Base-by-base conservation (phyloP, 2,797 vertebrate species). In the Sparidentex hasta region DNA sequence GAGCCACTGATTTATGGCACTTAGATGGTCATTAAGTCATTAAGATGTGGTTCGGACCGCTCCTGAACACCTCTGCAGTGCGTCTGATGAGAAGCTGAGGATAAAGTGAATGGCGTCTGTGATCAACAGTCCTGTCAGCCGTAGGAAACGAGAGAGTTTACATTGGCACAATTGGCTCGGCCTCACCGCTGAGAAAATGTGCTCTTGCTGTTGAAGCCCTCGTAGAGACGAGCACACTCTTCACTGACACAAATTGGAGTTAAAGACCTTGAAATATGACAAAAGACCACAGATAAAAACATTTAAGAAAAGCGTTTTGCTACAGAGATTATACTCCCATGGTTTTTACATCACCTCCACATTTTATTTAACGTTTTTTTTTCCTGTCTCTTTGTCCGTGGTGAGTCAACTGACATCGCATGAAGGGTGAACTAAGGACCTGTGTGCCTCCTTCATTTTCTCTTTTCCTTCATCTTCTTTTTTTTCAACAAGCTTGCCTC, bases 221-320 rank as follows among this genome's bases (percentile, higher is more conserved):
- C n/a, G 38, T 57, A 69, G 17, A 84, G 20, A 75, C 54, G 74
- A 54, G 69, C 70, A 48, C 18, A 59, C 68, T 77, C 25, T 52
- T 55, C 62, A 33, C 65, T 81, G 59, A 89, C 64, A 71, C 71
- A 74, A 85, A 86, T 70, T 76, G 43, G 55, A 87, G 72, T 63
- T 80, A 80, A 90, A 83, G 65, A 79, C 73, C 52, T 72, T 72
- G 56, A 83, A 84, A 82, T 74, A 43, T 38, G 71, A 85, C 70
- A 68, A 82, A 87, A 65, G 55, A 82, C 46, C 59, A 71, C 69
- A 76, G 71, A 88, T 84, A 33, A 13, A 16, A 82, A 87, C 71
- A 66, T 65, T 56, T 57, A 83, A 46, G 14, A 38, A 46, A 79
- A 38, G 11, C 25, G 33, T 56, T 81, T 66, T 57, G 59, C 38